Conservation (phyloP, 2,888 invertebrate genomes). For the Drosophila villosipedis region DNA sequence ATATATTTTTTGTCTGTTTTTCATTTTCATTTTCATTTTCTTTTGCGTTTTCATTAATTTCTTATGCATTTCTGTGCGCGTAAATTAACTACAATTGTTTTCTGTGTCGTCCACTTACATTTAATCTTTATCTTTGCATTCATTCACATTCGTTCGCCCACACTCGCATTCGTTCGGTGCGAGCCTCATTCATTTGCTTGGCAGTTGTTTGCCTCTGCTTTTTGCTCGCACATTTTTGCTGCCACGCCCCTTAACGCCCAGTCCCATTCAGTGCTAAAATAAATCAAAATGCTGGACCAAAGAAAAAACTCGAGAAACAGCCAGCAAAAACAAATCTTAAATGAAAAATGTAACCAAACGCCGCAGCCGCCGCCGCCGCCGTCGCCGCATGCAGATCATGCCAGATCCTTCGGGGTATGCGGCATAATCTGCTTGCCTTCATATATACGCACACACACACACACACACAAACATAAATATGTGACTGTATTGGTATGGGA, state of each 20-base stretch:
- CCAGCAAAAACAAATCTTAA: slow-evolving; percentile 73
- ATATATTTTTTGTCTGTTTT: slow-evolving; percentile 1
- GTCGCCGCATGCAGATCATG: slow-evolving; percentile 52
- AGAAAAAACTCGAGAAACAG: slow-evolving; percentile 17
- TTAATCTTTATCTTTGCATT: slow-evolving; percentile 74
- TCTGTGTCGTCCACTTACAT: slow-evolving; percentile 71
- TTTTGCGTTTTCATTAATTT: slow-evolving; percentile 69
- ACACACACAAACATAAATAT: not conserved
- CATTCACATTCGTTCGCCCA: slow-evolving; percentile 46
- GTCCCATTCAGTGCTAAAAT: slow-evolving; percentile 72
- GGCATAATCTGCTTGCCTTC: slow-evolving; percentile 64
- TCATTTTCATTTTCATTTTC: slow-evolving; percentile 12
- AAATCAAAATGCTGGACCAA: slow-evolving; percentile 67
- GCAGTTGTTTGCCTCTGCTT: slow-evolving; percentile 60
- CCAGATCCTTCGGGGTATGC: slow-evolving; percentile 46
- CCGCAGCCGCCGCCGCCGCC: slow-evolving; percentile 8
- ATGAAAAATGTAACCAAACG: slow-evolving; percentile 79
- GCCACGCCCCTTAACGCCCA: slow-evolving; percentile 18
- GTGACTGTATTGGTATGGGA: slow-evolving; percentile 40
- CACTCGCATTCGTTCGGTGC: slow-evolving; percentile 42
- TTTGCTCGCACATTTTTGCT: slow-evolving; percentile 44
- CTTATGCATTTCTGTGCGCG: slow-evolving; percentile 72
- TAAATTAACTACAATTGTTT: slow-evolving; percentile 79
- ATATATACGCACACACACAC: slow-evolving; percentile 33
- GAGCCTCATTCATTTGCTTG: slow-evolving; percentile 61